These are phyloP conservation scores for Planiliza haematocheilus DNA, from an alignment of 2,113 vertebrate species.

Conservation along the genomic window DNA sequence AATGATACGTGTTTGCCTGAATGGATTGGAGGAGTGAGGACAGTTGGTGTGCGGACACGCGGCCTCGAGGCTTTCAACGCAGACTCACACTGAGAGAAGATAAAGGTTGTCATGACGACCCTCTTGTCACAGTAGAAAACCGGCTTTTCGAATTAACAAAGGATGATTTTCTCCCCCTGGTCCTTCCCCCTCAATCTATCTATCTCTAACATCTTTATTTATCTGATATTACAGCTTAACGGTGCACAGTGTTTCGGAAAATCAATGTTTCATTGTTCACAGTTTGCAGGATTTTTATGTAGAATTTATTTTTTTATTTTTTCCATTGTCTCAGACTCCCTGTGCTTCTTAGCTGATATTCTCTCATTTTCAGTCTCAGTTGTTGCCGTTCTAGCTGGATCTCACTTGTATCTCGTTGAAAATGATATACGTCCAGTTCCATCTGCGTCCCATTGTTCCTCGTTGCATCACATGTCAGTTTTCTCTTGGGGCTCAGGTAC, in stretches of 20 bases:
- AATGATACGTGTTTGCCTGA: neutral
- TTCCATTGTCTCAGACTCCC: neutral
- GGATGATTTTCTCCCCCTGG: conserved; percentile 27
- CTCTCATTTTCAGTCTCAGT: neutral
- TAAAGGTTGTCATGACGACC: conserved; percentile 67
- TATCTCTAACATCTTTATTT: neutral
- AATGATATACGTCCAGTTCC: neutral
- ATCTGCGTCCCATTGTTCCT: neutral
- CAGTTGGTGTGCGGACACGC: neutral
- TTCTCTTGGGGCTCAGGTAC: neutral
- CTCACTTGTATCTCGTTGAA: neutral
- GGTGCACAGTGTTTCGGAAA: no score
- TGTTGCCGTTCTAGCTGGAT: neutral
- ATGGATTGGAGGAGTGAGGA: neutral
- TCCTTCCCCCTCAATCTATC: conserved; percentile 1
- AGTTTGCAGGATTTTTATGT: neutral
- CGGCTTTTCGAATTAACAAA: conserved; percentile 36
- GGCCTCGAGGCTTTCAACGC: conserved; percentile 3
- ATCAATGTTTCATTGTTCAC: neutral
- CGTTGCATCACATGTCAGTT: neutral
- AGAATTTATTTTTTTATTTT: neutral
- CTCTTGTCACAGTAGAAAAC: conserved; percentile 36
- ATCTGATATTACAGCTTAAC: conserved; percentile 3
- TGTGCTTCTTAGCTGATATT: neutral
- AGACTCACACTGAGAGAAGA: conserved; percentile 4